These are phyloP conservation scores for Euleptes europaea DNA, from an alignment of 2,113 vertebrate species.

Conservation along the genomic window DNA sequence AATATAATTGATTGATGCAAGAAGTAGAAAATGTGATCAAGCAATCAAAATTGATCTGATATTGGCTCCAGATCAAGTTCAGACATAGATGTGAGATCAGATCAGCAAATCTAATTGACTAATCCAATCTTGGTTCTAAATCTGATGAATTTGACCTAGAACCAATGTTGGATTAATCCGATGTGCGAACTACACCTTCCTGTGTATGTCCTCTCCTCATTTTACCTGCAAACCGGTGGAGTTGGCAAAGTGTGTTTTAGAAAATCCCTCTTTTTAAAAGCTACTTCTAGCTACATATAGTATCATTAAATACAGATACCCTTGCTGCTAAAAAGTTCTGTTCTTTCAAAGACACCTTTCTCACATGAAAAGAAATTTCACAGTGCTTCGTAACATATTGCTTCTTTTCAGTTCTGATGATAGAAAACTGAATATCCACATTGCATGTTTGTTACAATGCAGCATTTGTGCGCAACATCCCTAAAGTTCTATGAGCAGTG, in stretches of 20 bases:
- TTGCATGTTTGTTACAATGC: not conserved
- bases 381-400: not conserved
- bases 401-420: not conserved
- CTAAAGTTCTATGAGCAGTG: not conserved
- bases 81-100: not conserved
- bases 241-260: not conserved
- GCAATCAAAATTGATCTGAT: not conserved
- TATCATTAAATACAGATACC: not conserved
- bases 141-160: not conserved
- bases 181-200: not conserved
- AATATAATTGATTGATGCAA: not conserved
- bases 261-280: not conserved
- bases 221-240: not conserved
- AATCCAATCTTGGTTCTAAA: not conserved
- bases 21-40: not conserved
- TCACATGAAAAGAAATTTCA: too few relatives aligned
- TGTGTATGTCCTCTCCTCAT: not conserved
- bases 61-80: not conserved
- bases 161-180: not conserved
- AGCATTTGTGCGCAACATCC: not conserved
- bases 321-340: not conserved
- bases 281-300: not conserved
- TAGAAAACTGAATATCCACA: not conserved
- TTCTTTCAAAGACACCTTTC: not conserved
- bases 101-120: not conserved